Base-by-base conservation (phyloP, 2,888 invertebrate genomes). In the Rosalia funebris region DNA sequence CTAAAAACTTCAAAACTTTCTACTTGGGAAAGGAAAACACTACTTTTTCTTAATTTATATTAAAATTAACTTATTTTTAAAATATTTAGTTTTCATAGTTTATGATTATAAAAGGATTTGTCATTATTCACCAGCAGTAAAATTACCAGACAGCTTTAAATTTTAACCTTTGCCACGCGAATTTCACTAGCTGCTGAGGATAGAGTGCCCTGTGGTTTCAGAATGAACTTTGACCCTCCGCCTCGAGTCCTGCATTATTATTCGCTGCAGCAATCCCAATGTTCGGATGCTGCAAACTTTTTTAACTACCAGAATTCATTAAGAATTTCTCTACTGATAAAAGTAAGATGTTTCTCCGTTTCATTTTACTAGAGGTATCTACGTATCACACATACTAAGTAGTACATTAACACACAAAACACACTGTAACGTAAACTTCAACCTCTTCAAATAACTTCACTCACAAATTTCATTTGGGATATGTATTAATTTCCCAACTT, bases 241-340 rank as follows among this genome's bases (percentile, higher is more conserved):
- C 72, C 70, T 71, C 66, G n/a, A 71, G 77, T 73, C 70, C 64
- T 77, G 76, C 77, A 81, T 81, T 81, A 80, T 77, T 81, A 81
- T 81, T 80, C 81, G 76, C 68, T 74, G 78, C 79, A 78, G 80
- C 80, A 77, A 75, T 71, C 74, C 71, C 76, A 76, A 77, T 79
- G 79, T 76, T 78, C 77, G 78, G 77, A 77, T 76, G 79, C 77
- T 78, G 77, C 79, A 79, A 81, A 81, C 79, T 81, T 81, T 81
- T 80, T 81, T 80, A 81, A 80, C 80, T 80, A 79, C 77, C 77
- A 77, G 80, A 81, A 81, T 81, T 81, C 81, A 81, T 81, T 80
- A 81, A 75, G 79, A 81, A 80, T 81, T 79, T 79, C 75, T 76
- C 77, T 78, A 75, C 78, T 79, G 79, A 79, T 79, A 79, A 78